These are phyloP conservation scores for Zygaena filipendulae DNA, from an alignment of 2,888 invertebrate genomes.

Conservation along the genomic window DNA sequence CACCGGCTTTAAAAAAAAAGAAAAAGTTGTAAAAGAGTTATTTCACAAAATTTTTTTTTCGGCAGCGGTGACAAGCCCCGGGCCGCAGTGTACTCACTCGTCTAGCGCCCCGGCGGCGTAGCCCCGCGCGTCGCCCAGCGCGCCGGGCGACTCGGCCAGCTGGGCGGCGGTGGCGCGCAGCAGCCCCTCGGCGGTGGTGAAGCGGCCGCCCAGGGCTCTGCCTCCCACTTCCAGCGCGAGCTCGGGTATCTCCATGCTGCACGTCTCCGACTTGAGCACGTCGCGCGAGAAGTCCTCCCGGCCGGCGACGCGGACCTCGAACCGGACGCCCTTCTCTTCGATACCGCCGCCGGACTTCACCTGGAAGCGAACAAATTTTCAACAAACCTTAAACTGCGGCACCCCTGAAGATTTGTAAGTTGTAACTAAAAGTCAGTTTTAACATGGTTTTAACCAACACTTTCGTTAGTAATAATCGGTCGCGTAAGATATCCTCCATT, in stretches of 20 bases:
- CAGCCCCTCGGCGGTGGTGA: constrained; percentile 94
- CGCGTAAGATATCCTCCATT: too few relatives aligned
- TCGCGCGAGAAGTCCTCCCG: constrained; percentile 90
- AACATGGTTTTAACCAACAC: neutral
- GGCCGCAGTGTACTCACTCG: too few relatives aligned
- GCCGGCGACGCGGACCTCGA: constrained; percentile 77
- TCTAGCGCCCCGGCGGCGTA: too few relatives aligned
- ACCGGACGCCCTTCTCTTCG: constrained; percentile 80
- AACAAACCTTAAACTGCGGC: too few relatives aligned
- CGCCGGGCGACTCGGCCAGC: constrained; percentile 72
- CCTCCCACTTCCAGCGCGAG: constrained; percentile 88
- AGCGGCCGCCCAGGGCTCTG: constrained; percentile 88
- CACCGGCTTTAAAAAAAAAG: too few relatives aligned
- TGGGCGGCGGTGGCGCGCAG: constrained; percentile 78
- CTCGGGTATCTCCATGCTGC: constrained; percentile 74
- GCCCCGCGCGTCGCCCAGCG: too few relatives aligned
- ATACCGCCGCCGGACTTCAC: constrained; percentile 95
- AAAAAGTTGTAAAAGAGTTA: too few relatives aligned
- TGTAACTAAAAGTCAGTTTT: neutral
- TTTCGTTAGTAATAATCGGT: too few relatives aligned
- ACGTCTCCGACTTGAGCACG: constrained; percentile 79
- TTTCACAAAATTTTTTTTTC: too few relatives aligned
- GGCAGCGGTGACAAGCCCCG: too few relatives aligned
- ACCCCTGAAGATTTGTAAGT: too few relatives aligned
- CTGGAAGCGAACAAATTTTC: too few relatives aligned